These are phyloP conservation scores for Acleris literana DNA, from an alignment of 2,888 invertebrate genomes.

Conservation along the genomic window DNA sequence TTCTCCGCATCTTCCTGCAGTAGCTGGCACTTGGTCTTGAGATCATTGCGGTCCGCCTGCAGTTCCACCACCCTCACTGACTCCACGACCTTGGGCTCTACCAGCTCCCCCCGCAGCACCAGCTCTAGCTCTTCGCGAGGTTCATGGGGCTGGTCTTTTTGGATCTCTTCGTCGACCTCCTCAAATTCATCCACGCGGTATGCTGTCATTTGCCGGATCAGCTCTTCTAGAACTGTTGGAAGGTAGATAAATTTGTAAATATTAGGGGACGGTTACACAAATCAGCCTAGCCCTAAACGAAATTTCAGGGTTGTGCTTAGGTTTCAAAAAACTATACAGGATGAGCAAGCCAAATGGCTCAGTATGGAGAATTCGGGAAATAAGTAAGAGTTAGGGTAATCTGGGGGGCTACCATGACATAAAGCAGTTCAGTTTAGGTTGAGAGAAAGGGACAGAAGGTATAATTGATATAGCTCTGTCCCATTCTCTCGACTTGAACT, in stretches of 20 bases:
- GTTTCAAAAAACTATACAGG: background rate
- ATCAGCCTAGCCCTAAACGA: background rate
- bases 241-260: background rate
- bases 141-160: conserved; percentile 39
- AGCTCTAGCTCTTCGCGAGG: conserved; percentile 46
- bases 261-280: background rate
- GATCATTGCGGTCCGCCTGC: conserved; percentile 59
- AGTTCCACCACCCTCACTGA: conserved; percentile 54
- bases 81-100: conserved; percentile 68
- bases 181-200: conserved; percentile 80
- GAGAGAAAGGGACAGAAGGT: too few species aligned
- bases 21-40: conserved; percentile 83
- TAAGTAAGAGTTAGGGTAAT: too few species aligned
- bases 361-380: too few species aligned
- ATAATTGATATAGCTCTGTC: too few species aligned
- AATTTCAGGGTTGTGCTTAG: background rate
- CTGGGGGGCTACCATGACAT: too few species aligned
- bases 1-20: conserved; percentile 75
- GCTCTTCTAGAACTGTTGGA: conserved; percentile 85
- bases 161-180: conserved; percentile 73
- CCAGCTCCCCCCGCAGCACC: conserved; percentile 58
- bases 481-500: too few species aligned
- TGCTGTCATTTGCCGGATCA: conserved; percentile 86
- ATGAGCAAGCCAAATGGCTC: too few species aligned
- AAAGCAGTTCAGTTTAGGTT: too few species aligned